Evolutionary conservation across 2,113 vertebrate species (phyloP), one percentile per base, ranked within the genome.

Genomic region (Leuciscus idus): DNA sequence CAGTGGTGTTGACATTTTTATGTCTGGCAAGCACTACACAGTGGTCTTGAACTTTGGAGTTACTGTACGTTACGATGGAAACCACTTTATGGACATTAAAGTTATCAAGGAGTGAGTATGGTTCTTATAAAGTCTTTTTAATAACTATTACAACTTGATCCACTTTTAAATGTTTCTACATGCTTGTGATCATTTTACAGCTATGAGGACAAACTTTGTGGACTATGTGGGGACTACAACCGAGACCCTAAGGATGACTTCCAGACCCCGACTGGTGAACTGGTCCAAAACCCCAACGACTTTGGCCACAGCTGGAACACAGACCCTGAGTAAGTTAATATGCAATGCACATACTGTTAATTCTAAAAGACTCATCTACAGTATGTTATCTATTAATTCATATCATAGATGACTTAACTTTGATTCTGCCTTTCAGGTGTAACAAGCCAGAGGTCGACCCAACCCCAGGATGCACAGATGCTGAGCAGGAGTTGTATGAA

Each of bases 271-370:
- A 83, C 91, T 70, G 94, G 95, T 64, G 87, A 86, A 6, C 84
- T 93, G 73, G 91, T 92, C 57, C 87, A 9, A 64, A 88, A 57
- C 28, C 83, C 89, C 13, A 93, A 92, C 59, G 92, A 94, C 0
- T 96, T 96, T 89, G 95, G 95, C 64, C 87, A 95, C 91, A 95
- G 95, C 90, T 95, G 95, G 95, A 94, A 93, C 84, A 91, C 90
- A 5, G 91, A 95, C 79, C 86, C 93, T 61, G 81, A 92, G 95
- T 95, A 59, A 95, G 93, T 85, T 52, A 17, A 4, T 9, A 33
- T 50, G 76, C 50, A 19, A 21, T 61, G 33, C 23, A 7, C 70
- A 26, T 13, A 26, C 30, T 36, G 59, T 39, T 43, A 59, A 1
- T 6, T 2, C 33, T 70, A 76, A 28, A 28, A 52, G 2, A 5